These are phyloP conservation scores for Melanotaenia maccullochi DNA, from an alignment of 2,797 vertebrate species.

Conservation along the genomic window DNA sequence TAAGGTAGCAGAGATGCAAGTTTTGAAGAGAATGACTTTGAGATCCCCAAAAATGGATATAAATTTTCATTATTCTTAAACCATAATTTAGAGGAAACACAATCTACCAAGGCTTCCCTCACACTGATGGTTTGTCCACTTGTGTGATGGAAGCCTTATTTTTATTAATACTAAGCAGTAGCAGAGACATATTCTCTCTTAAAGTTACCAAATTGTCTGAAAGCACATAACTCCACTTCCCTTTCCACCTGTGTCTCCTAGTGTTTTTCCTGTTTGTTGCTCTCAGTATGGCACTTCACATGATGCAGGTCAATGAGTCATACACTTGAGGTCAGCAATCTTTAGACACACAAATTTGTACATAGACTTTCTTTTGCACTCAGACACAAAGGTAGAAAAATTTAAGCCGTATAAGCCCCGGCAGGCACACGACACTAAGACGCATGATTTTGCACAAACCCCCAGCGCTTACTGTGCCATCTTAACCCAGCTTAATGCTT, in stretches of 20 bases:
- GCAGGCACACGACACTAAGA: conserved; percentile 26
- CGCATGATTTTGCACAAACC: conserved; percentile 23
- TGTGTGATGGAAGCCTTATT: no score
- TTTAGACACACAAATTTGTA: conserved; percentile 20
- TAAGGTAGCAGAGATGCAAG: no score
- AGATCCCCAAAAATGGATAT: no score
- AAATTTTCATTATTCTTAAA: no score
- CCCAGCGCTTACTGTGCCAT: conserved; percentile 27
- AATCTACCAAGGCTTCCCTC: no score
- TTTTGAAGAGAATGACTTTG: no score
- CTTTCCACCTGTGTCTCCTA: conserved; percentile 45
- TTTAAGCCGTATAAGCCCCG: conserved; percentile 39
- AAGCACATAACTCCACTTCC: background rate
- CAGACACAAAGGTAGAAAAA: conserved; percentile 18
- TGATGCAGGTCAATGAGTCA: conserved; percentile 57
- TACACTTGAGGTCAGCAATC: conserved; percentile 16
- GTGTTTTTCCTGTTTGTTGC: conserved; percentile 43
- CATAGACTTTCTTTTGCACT: conserved; percentile 17
- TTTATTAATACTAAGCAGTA: no score
- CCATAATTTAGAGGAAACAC: no score
- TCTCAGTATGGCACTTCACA: conserved; percentile 45
- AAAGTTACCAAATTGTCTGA: no score
- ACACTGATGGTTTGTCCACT: no score
- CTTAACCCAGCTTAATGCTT: conserved; percentile 46
- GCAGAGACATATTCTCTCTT: no score